A percentile compares a stretch with the other conserved stretches of the same genome.
phyloP scores from a whole-genome alignment of 2,113 vertebrate species.

The Malurus melanocephalus region DNA sequence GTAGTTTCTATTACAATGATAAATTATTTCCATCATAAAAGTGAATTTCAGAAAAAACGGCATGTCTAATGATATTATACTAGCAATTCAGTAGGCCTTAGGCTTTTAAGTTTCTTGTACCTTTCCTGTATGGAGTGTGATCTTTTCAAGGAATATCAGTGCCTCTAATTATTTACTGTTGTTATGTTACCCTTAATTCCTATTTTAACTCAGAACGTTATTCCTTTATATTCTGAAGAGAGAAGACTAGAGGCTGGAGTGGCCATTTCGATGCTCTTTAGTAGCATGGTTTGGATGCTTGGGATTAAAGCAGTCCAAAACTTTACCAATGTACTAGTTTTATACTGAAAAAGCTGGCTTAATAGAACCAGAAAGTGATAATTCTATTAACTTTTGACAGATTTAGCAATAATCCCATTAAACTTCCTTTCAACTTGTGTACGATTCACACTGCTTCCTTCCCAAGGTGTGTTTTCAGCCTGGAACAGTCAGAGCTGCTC shows the following conservation, averaged over 20 bases:
- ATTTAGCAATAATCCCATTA: background rate
- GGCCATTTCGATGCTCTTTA: background rate
- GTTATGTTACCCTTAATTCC: background rate
- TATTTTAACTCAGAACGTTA: background rate
- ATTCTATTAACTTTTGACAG: background rate
- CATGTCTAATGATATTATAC: accelerated
- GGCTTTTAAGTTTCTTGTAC: background rate
- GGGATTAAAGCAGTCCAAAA: background rate
- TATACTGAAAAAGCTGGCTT: background rate
- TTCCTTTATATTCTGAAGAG: background rate
- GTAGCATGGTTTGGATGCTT: background rate
- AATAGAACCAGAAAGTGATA: background rate
- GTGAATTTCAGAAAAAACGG: background rate
- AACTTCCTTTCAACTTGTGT: background rate
- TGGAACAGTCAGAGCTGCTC: background rate
- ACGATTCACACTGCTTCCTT: background rate
- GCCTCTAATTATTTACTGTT: background rate
- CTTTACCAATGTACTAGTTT: background rate
- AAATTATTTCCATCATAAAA: background rate
- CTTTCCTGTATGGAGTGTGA: background rate
- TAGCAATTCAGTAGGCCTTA: background rate
- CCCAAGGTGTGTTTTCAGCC: background rate
- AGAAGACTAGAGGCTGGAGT: background rate
- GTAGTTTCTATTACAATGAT: background rate
- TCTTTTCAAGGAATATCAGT: background rate